Conservation (phyloP, 2,888 invertebrate species). For the Parasteatoda lunata region DNA sequence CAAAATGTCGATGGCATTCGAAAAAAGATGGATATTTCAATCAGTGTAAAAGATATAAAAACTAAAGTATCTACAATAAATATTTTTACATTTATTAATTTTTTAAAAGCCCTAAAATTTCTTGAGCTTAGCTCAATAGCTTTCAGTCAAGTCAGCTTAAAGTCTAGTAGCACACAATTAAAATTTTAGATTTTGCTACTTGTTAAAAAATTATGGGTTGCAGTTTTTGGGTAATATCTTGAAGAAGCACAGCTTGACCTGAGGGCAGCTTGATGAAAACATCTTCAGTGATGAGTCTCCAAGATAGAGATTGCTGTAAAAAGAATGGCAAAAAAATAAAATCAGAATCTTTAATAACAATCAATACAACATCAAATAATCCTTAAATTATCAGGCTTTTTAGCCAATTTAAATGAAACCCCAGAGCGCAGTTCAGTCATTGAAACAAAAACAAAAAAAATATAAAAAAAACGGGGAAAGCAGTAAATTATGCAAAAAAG, state of each 20-base stretch:
- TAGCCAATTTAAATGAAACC: neutral
- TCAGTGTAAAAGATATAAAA: too few species aligned
- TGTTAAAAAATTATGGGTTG: slow-evolving; percentile 64
- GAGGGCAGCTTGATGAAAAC: slow-evolving; percentile 70
- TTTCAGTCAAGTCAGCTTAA: too few species aligned
- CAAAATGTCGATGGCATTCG: too few species aligned
- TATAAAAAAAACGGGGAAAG: neutral
- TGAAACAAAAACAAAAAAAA: neutral
- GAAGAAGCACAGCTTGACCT: slow-evolving; percentile 69
- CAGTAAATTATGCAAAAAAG: too few species aligned
- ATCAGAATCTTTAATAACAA: neutral
- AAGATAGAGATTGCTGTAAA: slow-evolving; percentile 47
- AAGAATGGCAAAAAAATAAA: slow-evolving; percentile 5
- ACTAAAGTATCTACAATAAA: too few species aligned
- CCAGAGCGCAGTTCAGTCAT: neutral
- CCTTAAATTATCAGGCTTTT: neutral
- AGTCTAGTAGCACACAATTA: too few species aligned
- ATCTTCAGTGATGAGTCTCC: slow-evolving; percentile 70
- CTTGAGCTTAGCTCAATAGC: too few species aligned
- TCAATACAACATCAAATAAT: neutral
- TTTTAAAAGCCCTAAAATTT: too few species aligned
- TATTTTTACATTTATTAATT: too few species aligned
- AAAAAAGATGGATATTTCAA: too few species aligned
- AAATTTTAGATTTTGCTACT: neutral
- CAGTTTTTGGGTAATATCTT: slow-evolving; percentile 68